Conservation (phyloP, 1,140 invertebrate genomes). For the Achatina immaculata region DNA sequence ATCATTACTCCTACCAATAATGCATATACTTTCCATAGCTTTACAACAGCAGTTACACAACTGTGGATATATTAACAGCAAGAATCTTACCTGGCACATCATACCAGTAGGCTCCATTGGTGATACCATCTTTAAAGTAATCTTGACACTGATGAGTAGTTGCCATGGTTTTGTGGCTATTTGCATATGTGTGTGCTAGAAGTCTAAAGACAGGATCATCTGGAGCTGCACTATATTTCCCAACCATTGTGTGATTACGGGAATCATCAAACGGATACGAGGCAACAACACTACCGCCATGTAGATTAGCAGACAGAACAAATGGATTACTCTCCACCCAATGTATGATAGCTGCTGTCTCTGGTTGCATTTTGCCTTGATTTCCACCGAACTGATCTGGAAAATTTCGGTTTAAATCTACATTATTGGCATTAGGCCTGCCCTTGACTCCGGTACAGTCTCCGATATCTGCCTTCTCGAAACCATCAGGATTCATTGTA, state of each 20-base stretch:
- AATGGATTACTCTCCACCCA: slow-evolving; percentile 91
- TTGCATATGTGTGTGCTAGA: slow-evolving; percentile 63
- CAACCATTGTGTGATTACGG: slow-evolving; percentile 40
- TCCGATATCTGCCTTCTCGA: slow-evolving; percentile 77
- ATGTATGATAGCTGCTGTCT: slow-evolving; percentile 91
- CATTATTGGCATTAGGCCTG: slow-evolving; percentile 82
- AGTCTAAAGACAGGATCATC: slow-evolving; percentile 66
- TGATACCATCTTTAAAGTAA: slow-evolving; percentile 77
- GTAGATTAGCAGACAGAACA: slow-evolving; percentile 95
- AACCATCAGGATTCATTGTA: slow-evolving; percentile 98
- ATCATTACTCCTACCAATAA: too few relatives aligned
- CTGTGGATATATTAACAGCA: too few relatives aligned
- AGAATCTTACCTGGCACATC: slow-evolving; percentile 77
- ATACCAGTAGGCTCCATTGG: slow-evolving; percentile 91
- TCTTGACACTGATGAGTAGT: slow-evolving; percentile 54
- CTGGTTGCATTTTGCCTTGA: slow-evolving; percentile 86
- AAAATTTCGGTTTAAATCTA: slow-evolving; percentile 97
- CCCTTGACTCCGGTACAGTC: slow-evolving; percentile 74
- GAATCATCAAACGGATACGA: slow-evolving; percentile 87
- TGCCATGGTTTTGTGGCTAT: slow-evolving; percentile 72
- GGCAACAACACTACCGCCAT: slow-evolving; percentile 91
- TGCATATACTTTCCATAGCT: too few relatives aligned
- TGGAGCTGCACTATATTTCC: slow-evolving; percentile 70
- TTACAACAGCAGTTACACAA: too few relatives aligned
- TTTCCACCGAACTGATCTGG: slow-evolving; percentile 83